These are phyloP conservation scores for Remorina albescens DNA, from an alignment of 2,797 vertebrate species.

Conservation along the genomic window DNA sequence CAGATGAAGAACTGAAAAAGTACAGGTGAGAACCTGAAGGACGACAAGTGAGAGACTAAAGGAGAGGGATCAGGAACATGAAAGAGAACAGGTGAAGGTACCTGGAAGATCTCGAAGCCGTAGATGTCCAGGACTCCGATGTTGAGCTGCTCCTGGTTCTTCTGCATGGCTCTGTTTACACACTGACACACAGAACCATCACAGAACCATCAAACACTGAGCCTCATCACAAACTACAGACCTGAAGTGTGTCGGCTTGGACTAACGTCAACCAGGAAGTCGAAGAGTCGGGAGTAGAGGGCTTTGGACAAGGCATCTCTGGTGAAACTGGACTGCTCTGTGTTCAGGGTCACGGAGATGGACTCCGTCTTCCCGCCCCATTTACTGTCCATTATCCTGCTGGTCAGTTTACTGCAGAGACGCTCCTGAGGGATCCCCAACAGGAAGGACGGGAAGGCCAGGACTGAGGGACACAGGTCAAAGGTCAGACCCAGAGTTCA, in stretches of 20 bases:
- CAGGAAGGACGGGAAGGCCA: constrained; percentile 87
- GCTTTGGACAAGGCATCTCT: constrained; percentile 88
- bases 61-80: too few species aligned
- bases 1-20: too few species aligned
- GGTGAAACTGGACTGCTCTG: constrained; percentile 86
- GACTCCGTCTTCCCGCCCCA: constrained; percentile 87
- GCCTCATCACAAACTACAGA: too few species aligned
- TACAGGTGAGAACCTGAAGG: too few species aligned
- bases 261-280: constrained; percentile 88
- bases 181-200: constrained; percentile 73
- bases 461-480: constrained; percentile 71
- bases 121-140: constrained; percentile 90
- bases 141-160: constrained; percentile 86
- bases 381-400: constrained; percentile 88
- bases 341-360: constrained; percentile 87
- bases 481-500: background rate
- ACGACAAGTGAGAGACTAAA: too few species aligned
- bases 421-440: constrained; percentile 85
- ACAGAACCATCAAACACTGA: too few species aligned
- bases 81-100: constrained; percentile 37
- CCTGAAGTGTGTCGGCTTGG: too few species aligned
- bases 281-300: constrained; percentile 86
- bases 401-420: constrained; percentile 86
- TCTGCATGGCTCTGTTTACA: constrained; percentile 88
- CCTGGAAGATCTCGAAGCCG: constrained; percentile 91